Evolutionary conservation across 2,888 invertebrate species (phyloP), one percentile per base, ranked within the genome.

Genomic region (Ypsolopha scabrella): DNA sequence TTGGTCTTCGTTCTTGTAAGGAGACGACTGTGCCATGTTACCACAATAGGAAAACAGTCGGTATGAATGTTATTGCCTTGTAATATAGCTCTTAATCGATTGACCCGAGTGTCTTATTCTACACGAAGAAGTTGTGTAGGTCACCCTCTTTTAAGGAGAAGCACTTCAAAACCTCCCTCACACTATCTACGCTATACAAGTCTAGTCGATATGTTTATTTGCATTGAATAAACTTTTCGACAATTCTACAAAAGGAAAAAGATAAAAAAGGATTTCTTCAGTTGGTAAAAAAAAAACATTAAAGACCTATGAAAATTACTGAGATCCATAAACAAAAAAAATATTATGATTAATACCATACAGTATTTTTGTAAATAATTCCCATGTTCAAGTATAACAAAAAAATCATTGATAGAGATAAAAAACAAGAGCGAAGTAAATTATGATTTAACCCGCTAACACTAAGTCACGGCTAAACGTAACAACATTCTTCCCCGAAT

Each of bases 151-250:
- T 11, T 9, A 10, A 39, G 39, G 10, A 24, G 24, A 39, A 6
- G 11, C 39, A 14, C 46, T 33, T 9, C 37, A 11, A 60, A 60
- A 55, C 57, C 62, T 55, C 53, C 58, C 55, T 55, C 61, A 60
- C 56, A 51, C 61, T 54, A 58, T 59, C 61, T 63, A 46, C 48
- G 35, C 38, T 68, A 73, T 24, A 24, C 24, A 24, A 24, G 24
- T 24, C 24, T 24, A 24, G 24, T 24, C 24, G 24, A 24, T 11
- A 72, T 79, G 74, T 78, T 80, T 79, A 80, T 83, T 81, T 82
- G 79, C 79, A 78, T 80, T 68, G 64, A 70, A 74, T 74, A 9
- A 11, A 11, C 39, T 24, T 24, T 24, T 24, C 24, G 24, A 24
- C 24, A 39, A n/a, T 39, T n/a, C 39, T 9, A 3, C 6, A 39